phyloP scores from a whole-genome alignment of 2,888 invertebrate genomes.

The Nebria salina region DNA sequence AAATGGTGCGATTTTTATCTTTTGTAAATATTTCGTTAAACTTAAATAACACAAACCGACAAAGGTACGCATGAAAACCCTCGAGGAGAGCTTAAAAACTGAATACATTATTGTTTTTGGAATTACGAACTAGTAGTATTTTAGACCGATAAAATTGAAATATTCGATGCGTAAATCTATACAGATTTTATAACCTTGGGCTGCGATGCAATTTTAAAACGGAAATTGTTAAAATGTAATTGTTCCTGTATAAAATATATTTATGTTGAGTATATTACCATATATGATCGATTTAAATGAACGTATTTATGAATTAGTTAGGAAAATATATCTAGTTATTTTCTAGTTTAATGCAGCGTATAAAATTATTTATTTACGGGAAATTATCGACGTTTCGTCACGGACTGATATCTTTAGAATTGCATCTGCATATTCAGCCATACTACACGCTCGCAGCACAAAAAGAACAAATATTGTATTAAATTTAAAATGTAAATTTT shows the following conservation, averaged over 20 bases:
- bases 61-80: too few relatives aligned
- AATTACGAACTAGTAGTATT: too few relatives aligned
- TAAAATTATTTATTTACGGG: neutral
- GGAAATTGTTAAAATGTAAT: neutral
- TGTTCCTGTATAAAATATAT: too few relatives aligned
- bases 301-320: neutral
- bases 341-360: neutral
- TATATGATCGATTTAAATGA: neutral
- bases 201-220: neutral
- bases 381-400: constrained; percentile 1
- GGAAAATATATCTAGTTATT: neutral
- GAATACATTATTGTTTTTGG: too few relatives aligned
- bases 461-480: neutral
- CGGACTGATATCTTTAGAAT: neutral
- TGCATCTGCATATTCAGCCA: neutral
- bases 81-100: too few relatives aligned
- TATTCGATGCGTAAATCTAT: too few relatives aligned
- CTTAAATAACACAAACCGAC: too few relatives aligned
- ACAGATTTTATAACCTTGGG: too few relatives aligned
- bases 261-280: neutral
- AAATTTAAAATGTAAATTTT: neutral
- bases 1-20: neutral
- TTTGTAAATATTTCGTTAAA: neutral
- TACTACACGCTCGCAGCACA: neutral
- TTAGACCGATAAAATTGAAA: too few relatives aligned